Evolutionary conservation across 2,888 invertebrate genomes (phyloP), one percentile per base, ranked within the genome.

Genomic region (Eulithis testata): DNA sequence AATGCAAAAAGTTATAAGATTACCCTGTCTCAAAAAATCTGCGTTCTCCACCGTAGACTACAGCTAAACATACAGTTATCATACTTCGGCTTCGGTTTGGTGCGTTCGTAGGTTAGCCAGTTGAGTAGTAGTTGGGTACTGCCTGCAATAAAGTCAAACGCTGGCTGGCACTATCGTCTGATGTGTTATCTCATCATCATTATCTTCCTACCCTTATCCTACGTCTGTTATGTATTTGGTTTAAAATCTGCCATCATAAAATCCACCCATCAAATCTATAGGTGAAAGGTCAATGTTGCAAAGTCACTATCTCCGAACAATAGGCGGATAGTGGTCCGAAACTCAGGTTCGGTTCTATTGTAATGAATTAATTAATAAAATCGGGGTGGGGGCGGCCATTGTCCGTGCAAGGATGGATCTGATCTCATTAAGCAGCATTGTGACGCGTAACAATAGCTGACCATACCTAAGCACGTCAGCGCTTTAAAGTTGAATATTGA

Each of bases 311-410:
- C 84, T 69, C 72, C 77, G 78, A 85, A 90, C 87, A 88, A 87
- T 79, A 73, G 85, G 65, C 54, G 76, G 83, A 88, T 91, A 91
- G 89, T 90, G 88, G 79, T 83, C 84, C 84, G 83, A 88, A 86
- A 85, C 86, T 81, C 88, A 88, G 88, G 89, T 88, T 87, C 90
- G 84, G 84, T 84, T 88, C 91, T 81, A 90, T 92, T 92, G 91
- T 92, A 91, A 91, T 90, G 87, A 89, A 90, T 92, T 91, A 92
- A 91, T 92, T 92, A 91, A 91, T 92, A 92, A 92, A 92, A 91
- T 91, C 88, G 83, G 88, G 86, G 87, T 84, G 79, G 74, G 76
- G 87, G 83, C 78, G 82, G 82, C 87, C 82, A 86, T 91, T 92
- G 91, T 91, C 90, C 91, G 84, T 89, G 53, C 53, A 53, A 83